Base-by-base conservation (phyloP, 2,888 invertebrate genomes). In the Drosophila rubida region DNA sequence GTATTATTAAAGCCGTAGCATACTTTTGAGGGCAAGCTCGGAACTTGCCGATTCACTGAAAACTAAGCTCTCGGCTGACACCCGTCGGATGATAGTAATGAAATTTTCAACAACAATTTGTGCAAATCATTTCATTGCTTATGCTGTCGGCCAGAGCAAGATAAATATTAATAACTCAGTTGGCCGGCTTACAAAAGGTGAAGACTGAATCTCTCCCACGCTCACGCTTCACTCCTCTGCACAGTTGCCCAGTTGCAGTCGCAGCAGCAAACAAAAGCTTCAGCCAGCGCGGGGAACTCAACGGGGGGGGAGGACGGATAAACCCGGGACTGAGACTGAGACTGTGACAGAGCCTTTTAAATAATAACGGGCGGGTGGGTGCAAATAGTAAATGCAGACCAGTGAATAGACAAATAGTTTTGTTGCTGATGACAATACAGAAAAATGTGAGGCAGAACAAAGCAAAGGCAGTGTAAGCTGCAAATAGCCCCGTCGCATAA, bases 341-440 rank as follows among this genome's bases (percentile, higher is more conserved):
- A 49, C 53, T 39, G 49, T 57, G 58, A 55, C 60, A 25, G 42
- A 69, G 69, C 81, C 65, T 54, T 84, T 84, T 87, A 82, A 85
- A 78, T 80, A 80, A 84, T 80, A 87, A 67, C 59, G 62, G 69
- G 13, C n/a, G 19, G 13, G 19, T 16, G 25, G 32, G 42, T 19
- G 55, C 22, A 59, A 62, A 66, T 62, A 54, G 86, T 44, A 65
- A 69, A 59, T 75, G 51, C 65, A 63, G 64, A 68, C 59, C 78
- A 87, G 80, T 87, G 89, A 87, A 87, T 88, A 85, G 73, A 78
- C 88, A 89, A 84, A 82, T 82, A 85, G 83, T 85, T 89, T 71
- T 68, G 76, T 79, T 79, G 77, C 75, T 89, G 89, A 84, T 84
- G 84, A 84, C 84, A 84, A 89, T 87, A 85, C 87, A 84, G 74